phyloP scores from a whole-genome alignment of 2,888 invertebrate species.

The Temnothorax ravouxi region DNA sequence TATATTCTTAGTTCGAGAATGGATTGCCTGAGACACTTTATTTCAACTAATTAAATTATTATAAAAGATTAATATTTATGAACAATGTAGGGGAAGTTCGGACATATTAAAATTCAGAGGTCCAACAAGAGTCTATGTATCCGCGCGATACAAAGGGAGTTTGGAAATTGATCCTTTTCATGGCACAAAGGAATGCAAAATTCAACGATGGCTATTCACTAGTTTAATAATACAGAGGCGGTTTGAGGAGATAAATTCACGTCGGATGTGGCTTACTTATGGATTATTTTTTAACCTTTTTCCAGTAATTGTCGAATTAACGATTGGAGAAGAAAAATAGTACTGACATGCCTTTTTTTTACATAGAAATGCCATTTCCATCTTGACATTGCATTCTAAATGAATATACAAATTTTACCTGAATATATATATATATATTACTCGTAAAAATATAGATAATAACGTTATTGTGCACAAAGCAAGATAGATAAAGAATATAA shows the following conservation, averaged over 20 bases:
- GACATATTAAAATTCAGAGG: constrained; percentile 36
- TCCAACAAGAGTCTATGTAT: constrained; percentile 23
- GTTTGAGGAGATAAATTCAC: constrained; percentile 19
- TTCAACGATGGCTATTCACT: constrained; percentile 41
- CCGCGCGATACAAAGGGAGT: constrained; percentile 23
- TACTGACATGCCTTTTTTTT: neutral
- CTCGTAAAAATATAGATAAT: neutral
- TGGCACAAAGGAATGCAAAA: constrained; percentile 52
- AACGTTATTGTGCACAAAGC: neutral
- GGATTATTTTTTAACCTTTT: constrained; percentile 4
- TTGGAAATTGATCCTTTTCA: constrained; percentile 41
- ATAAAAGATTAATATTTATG: constrained; percentile 2
- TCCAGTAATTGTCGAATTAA: neutral
- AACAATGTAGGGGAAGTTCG: constrained; percentile 28
- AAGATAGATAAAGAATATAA: neutral
- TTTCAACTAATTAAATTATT: constrained; percentile 21
- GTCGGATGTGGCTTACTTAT: constrained; percentile 14
- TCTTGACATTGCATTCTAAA: neutral
- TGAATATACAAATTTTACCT: neutral
- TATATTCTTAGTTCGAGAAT: neutral
- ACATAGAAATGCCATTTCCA: neutral
- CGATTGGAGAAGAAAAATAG: neutral
- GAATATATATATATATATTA: neutral
- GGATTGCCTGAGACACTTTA: neutral
- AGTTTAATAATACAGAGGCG: constrained; percentile 46